Evolutionary conservation across 2,797 vertebrate genomes (phyloP), one percentile per base, ranked within the genome.

Genomic region (Lepilemur septentrionalis): DNA sequence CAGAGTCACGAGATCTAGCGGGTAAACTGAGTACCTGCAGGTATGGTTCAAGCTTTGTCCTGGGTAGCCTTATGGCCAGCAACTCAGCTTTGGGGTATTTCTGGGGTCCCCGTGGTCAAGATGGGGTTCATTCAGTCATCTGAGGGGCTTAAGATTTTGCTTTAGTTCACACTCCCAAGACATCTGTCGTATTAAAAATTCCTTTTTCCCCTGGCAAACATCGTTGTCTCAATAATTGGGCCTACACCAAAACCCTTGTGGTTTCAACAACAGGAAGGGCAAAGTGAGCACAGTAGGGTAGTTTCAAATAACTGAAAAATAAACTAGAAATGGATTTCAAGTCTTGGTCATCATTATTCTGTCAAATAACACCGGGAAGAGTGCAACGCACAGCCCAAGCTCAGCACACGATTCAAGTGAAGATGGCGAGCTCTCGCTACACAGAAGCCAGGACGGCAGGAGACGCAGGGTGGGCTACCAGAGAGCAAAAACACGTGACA

Each of bases 241-340:
- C 63, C 32, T 65, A 8, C 32, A n/a, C 30, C 30, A 17, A 65
- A 65, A 65, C 15, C 63, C 63, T n/a, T 65, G 32, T 65, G 32
- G 63, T 65, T 65, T 65, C 32, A n/a, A 65, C 63, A 65, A 65
- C 32, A 65, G 63, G 63, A 82, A 81, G 28, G 4, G n/a, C 57
- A 88, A 73, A 55, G 1, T 41, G 28, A 75, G 7, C 17, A 50
- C 0, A 57, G 75, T 8, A 63, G 52, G 22, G 43, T 70, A 84
- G 79, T 93, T 93, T 95, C 72, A 84, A 52, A 78, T 83, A 83
- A 52, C 25, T 59, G n/a, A 92, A 92, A 92, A 89, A 63, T 69
- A 93, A 93, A 78, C 41, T n/a, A 82, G 67, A 92, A 67, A 82
- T 55, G 15, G 20, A 79, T 80, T 86, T 87, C n/a, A 75, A 35